Evolutionary conservation across 30 jellyfish, hydroid and myxozoan genomes (phyloP).

Genomic region (Aurelia aurita): DNA sequence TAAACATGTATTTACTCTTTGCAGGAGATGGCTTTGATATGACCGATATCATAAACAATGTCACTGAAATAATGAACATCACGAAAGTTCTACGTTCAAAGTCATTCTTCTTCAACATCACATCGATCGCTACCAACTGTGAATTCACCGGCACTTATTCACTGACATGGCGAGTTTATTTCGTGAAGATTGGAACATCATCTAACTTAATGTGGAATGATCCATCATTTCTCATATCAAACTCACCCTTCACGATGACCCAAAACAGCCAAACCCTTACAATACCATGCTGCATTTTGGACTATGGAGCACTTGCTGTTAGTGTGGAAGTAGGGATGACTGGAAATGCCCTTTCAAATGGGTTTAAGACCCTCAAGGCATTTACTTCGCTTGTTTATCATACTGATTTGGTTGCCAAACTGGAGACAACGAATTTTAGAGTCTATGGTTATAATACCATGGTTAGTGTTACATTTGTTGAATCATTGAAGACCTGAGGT

Average conservation of each 20-base stretch:
- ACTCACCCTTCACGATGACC: slow-evolving; percentile 18
- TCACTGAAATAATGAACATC: neutral
- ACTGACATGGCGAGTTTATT: slow-evolving; percentile 19
- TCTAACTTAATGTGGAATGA: neutral
- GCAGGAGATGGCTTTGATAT: slow-evolving; percentile 43
- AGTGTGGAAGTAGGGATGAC: slow-evolving; percentile 22
- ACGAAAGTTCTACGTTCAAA: slow-evolving; percentile 17
- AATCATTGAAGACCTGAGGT: neutral
- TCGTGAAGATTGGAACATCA: slow-evolving; percentile 19
- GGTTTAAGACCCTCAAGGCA: slow-evolving; percentile 11
- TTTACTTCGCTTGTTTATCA: slow-evolving; percentile 4
- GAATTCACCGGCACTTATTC: slow-evolving; percentile 45
- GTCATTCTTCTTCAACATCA: slow-evolving; percentile 9
- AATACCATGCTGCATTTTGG: slow-evolving; percentile 46
- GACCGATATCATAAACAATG: neutral
- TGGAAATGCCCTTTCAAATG: slow-evolving; percentile 13
- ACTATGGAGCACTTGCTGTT: slow-evolving; percentile 49
- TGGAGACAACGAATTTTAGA: slow-evolving; percentile 14
- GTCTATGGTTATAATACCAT: slow-evolving; percentile 34
- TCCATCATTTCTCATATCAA: slow-evolving; percentile 10
- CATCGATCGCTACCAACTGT: slow-evolving; percentile 29
- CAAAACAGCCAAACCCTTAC: slow-evolving; percentile 17
- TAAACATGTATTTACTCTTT: too few species aligned
- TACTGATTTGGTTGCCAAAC: slow-evolving; percentile 28
- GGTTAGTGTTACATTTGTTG: slow-evolving; percentile 28